Evolutionary conservation across 2,113 vertebrate species (phyloP), one percentile per base, ranked within the genome.

Genomic region (Scomber colias): DNA sequence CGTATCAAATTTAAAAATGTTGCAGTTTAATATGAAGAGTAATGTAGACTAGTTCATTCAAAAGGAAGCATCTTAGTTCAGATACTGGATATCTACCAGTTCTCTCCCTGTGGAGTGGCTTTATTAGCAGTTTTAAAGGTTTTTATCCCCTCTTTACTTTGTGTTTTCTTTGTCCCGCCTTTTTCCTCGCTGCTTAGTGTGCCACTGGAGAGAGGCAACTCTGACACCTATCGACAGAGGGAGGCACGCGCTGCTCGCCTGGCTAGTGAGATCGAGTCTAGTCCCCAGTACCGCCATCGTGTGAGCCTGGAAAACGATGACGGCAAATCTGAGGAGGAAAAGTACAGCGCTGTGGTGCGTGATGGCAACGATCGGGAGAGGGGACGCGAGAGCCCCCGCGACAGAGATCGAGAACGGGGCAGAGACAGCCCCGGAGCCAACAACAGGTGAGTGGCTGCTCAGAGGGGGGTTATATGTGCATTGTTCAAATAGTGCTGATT

Each of bases 261-360:
- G 77, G 97, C 97, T 65, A 95, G 90, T 24, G 97, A 98, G 90
- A 98, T 98, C 13, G 97, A 98, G 67, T 95, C 97, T 0, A 97
- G 95, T 49, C 95, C 96, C 3, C 97, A 97, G 89, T 97, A 97
- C 86, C 95, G 97, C 55, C 90, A 95, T 35, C 95, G 97, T 0
- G 96, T 95, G 0, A 88, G 90, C 13, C 94, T 98, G 87, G 97
- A 98, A 89, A 98, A 97, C 0, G 97, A 97, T 0, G 97, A 97
- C 0, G 95, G 96, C 4, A 96, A 95, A 81, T 96, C 92, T 0
- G 97, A 97, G 57, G 97, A 98, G 74, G 97, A 98, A 61, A 97
- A 96, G 67, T 97, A 90, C 91, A 97, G 97, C 0, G 93, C 96
- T 0, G 97, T 97, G 12, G 83, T 93, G 64, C 92, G 97, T 9